Conservation (phyloP, 2,797 vertebrate genomes). For the Dipus sagitta region DNA sequence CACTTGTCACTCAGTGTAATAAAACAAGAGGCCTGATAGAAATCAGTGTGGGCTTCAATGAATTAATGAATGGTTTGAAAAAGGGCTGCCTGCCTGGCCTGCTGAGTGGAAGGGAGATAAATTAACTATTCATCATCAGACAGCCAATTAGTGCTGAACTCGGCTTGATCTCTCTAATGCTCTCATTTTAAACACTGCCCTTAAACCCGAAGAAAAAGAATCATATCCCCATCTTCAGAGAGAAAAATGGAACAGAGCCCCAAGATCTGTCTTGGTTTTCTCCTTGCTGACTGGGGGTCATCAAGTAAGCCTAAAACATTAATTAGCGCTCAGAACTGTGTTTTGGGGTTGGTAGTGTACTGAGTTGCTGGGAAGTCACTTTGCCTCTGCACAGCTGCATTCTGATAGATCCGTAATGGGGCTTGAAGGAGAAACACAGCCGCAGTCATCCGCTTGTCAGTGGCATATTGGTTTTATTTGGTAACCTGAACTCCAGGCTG, state of each 20-base stretch:
- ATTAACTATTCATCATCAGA: conserved; percentile 44
- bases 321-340: conserved; percentile 75
- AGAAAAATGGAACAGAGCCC: conserved; percentile 58
- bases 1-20: background rate
- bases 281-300: conserved; percentile 74
- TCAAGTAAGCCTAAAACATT: conserved; percentile 73
- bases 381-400: background rate
- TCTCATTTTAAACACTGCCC: conserved; percentile 62
- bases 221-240: conserved; percentile 61
- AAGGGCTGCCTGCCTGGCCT: background rate
- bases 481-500: conserved; percentile 60
- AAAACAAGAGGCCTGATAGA: background rate
- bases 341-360: conserved; percentile 61
- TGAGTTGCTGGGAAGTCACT: conserved; percentile 52
- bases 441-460: conserved; percentile 44
- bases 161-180: conserved; percentile 52
- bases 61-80: background rate
- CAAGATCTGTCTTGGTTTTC: conserved; percentile 21
- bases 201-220: conserved; percentile 62
- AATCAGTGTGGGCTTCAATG: background rate
- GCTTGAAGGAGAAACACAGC: conserved; percentile 70
- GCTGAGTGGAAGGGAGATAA: background rate
- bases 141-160: conserved; percentile 61
- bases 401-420: background rate
- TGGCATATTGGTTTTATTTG: background rate